phyloP scores from a whole-genome alignment of 2,113 vertebrate species.

The Lichenostomus cassidix region DNA sequence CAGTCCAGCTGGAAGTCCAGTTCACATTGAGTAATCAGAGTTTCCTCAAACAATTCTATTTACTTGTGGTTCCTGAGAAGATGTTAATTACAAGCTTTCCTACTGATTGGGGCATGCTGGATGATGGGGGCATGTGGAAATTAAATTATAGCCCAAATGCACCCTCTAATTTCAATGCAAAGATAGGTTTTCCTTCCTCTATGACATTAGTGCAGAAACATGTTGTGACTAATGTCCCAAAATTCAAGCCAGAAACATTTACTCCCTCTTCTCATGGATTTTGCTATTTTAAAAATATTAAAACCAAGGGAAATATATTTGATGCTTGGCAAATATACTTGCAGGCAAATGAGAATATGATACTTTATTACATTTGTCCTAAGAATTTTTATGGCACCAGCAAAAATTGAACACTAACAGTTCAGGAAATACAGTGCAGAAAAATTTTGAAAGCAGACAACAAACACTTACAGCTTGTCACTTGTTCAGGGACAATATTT shows the following conservation, averaged over 20 bases:
- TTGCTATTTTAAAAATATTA: not conserved
- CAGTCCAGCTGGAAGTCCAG: not conserved
- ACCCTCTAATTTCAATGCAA: not conserved
- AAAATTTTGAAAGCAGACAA: not conserved
- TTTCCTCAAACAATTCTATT: not conserved
- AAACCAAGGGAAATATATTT: not conserved
- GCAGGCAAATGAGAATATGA: not conserved
- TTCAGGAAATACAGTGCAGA: not conserved
- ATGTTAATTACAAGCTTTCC: conserved; percentile 21
- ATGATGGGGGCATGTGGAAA: not conserved
- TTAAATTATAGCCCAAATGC: conserved; percentile 12
- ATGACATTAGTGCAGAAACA: conserved; percentile 42
- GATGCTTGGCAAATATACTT: not conserved
- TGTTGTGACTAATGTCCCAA: not conserved
- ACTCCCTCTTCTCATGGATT: not conserved
- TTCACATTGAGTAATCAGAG: not conserved
- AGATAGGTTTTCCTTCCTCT: conserved; percentile 5
- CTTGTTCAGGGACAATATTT: not conserved
- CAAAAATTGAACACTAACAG: not conserved
- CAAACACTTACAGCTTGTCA: not conserved
- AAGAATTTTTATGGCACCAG: not conserved
- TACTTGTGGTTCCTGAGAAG: conserved; percentile 12
- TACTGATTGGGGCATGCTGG: not conserved
- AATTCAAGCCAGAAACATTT: not conserved
- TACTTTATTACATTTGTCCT: not conserved